These are phyloP conservation scores for Drosophila sp. DNA, from an alignment of 1,140 invertebrate genomes.

Conservation along the genomic window DNA sequence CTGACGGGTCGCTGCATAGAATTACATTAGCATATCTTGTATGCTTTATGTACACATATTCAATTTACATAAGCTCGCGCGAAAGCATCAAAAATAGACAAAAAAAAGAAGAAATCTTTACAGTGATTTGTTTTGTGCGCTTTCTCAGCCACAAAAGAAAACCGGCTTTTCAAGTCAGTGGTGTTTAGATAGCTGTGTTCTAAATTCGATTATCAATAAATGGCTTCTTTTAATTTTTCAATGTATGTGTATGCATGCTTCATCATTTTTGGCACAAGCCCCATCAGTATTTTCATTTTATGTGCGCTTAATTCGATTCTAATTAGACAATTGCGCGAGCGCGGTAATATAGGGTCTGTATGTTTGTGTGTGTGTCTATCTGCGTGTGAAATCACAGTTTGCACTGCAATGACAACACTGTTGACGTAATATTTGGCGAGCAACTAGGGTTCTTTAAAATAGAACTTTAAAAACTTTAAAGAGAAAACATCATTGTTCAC, in stretches of 20 bases:
- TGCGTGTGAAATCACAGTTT: slow-evolving; percentile 55
- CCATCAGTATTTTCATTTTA: slow-evolving; percentile 20
- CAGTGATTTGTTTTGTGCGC: slow-evolving; percentile 41
- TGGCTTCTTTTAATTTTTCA: slow-evolving; percentile 44
- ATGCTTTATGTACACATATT: slow-evolving; percentile 5
- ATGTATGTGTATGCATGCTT: slow-evolving; percentile 11
- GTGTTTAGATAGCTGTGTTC: slow-evolving; percentile 72
- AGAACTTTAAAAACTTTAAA: slow-evolving; percentile 7
- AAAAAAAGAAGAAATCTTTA: slow-evolving; percentile 57
- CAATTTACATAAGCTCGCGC: slow-evolving; percentile 61
- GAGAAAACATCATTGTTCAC: background rate
- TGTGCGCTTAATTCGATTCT: slow-evolving; percentile 67
- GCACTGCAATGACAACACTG: slow-evolving; percentile 47
- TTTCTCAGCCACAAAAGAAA: slow-evolving; percentile 52
- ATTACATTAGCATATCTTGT: slow-evolving; percentile 60
- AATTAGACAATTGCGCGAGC: slow-evolving; percentile 71
- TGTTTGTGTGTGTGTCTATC: slow-evolving; percentile 17
- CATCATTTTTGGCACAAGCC: slow-evolving; percentile 44
- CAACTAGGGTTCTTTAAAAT: slow-evolving; percentile 1
- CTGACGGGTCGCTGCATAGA: slow-evolving; percentile 28
- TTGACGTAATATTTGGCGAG: slow-evolving; percentile 48
- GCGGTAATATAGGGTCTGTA: slow-evolving; percentile 15
- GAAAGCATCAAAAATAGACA: slow-evolving; percentile 38
- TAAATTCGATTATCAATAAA: slow-evolving; percentile 74
- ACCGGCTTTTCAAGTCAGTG: slow-evolving; percentile 48